phyloP scores from a whole-genome alignment of 2,797 vertebrate species.

The Sarcoramphus papa region DNA sequence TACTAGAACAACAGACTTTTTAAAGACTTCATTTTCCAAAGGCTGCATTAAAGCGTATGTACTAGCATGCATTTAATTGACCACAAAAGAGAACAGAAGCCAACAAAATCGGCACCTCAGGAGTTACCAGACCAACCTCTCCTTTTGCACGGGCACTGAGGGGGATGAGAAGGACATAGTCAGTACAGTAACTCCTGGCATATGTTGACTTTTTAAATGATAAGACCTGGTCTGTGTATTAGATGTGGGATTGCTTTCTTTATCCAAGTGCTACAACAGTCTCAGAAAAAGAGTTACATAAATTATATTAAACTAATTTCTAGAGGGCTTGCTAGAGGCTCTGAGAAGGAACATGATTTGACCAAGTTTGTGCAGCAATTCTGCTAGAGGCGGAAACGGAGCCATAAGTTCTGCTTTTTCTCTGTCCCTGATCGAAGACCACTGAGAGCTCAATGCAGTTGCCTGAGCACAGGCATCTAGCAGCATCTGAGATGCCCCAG shows the following conservation, averaged over 20 bases:
- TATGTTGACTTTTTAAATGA: neutral
- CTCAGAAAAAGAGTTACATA: neutral
- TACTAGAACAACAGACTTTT: neutral
- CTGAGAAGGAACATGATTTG: neutral
- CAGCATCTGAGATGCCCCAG: neutral
- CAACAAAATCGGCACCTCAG: neutral
- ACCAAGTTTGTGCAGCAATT: neutral
- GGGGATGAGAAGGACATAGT: neutral
- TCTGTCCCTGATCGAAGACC: neutral
- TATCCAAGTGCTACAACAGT: neutral
- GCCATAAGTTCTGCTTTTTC: neutral
- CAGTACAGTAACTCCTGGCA: neutral
- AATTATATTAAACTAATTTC: neutral
- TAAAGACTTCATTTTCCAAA: neutral
- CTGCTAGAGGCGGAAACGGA: neutral
- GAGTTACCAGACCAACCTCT: neutral
- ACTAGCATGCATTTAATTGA: neutral
- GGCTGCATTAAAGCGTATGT: neutral
- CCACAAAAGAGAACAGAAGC: neutral
- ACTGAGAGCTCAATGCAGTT: neutral
- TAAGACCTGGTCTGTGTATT: neutral
- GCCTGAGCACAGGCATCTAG: neutral
- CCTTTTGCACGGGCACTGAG: accelerated
- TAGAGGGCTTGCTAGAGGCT: neutral
- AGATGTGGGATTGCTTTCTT: neutral